Conservation (phyloP, 64 coral and sea anemone species). For the Dendronephthya gigantea region DNA sequence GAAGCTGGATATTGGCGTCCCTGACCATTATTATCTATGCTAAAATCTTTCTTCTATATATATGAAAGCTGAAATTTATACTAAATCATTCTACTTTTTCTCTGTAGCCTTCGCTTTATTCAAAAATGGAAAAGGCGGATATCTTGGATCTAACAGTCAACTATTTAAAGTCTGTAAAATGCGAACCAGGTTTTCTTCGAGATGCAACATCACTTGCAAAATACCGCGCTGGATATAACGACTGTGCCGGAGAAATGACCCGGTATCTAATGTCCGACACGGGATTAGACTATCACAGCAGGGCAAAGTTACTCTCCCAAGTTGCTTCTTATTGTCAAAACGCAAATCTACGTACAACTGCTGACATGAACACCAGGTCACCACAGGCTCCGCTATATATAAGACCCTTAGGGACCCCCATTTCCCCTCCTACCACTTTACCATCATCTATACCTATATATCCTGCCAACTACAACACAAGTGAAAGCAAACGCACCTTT, state of each 20-base stretch:
- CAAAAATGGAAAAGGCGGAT: conserved; percentile 78
- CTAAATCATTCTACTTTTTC: neutral
- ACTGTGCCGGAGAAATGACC: conserved; percentile 63
- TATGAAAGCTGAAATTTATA: too few species aligned
- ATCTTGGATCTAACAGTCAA: conserved; percentile 75
- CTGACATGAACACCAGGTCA: neutral
- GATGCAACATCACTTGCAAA: conserved; percentile 21
- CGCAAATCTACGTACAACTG: neutral
- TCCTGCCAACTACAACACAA: neutral
- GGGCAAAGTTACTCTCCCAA: conserved; percentile 57
- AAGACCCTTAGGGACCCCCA: neutral
- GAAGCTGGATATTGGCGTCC: too few species aligned
- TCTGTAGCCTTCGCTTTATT: conserved; percentile 66
- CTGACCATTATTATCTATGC: too few species aligned
- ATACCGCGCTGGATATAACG: conserved; percentile 60
- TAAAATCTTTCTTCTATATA: too few species aligned
- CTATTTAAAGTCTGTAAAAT: conserved; percentile 58
- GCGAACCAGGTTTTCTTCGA: conserved; percentile 24
- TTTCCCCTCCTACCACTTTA: neutral
- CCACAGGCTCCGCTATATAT: neutral
- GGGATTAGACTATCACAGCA: conserved; percentile 48
- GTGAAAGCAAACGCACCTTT: neutral
- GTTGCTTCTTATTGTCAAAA: conserved; percentile 47
- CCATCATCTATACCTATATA: neutral
- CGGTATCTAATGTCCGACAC: conserved; percentile 55